These are phyloP conservation scores for Microhierax caerulescens DNA, from an alignment of 2,797 vertebrate species.

Conservation along the genomic window DNA sequence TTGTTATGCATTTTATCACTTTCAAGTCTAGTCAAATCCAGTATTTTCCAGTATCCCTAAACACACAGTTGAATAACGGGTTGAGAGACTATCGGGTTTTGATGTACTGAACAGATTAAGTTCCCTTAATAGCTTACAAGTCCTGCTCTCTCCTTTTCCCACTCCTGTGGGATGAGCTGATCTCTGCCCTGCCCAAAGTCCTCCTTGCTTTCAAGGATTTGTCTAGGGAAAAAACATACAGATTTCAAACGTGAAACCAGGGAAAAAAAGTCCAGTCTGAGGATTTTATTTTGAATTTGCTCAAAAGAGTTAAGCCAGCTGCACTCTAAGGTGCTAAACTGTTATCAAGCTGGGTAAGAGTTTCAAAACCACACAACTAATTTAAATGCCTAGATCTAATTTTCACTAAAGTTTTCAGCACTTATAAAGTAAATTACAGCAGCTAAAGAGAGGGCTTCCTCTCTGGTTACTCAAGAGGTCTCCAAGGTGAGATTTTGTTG, in stretches of 20 bases:
- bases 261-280: too few species aligned
- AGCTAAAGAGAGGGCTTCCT: not conserved
- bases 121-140: not conserved
- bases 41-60: not conserved
- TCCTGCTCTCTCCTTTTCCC: not conserved
- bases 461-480: not conserved
- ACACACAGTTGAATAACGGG: rapidly evolving
- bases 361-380: not conserved
- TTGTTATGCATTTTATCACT: not conserved
- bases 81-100: not conserved
- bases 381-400: not conserved
- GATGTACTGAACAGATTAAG: rapidly evolving
- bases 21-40: not conserved
- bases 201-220: not conserved
- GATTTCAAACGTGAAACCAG: not conserved
- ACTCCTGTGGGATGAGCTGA: rapidly evolving
- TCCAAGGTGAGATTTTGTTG: not conserved
- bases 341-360: not conserved
- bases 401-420: not conserved
- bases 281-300: not conserved
- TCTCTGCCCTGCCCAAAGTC: not conserved
- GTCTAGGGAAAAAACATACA: not conserved
- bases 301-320: not conserved
- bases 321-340: not conserved
- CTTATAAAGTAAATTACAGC: not conserved